Base-by-base conservation (phyloP, 30 jellyfish, hydroid and myxozoan species). In the Rhopilema esculentum region DNA sequence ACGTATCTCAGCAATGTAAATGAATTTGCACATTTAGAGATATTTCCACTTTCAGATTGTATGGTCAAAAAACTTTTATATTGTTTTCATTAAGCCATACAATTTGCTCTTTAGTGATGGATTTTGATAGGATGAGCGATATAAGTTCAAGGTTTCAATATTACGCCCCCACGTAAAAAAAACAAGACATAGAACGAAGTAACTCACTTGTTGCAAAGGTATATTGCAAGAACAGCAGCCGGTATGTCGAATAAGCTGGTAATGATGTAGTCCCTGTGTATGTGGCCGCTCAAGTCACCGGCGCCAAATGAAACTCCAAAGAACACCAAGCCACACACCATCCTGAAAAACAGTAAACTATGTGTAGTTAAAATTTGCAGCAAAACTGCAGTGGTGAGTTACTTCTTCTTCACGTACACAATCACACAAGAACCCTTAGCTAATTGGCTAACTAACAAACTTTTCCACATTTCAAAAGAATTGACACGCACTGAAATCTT, bases 251-350 rank as follows among this genome's bases (percentile, higher is more conserved):
- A 63, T 63, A 28, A 63, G 64, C 69, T 91, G 17, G 77, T 72
- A 16, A 79, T 25, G 32, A 88, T 82, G 16, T 78, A 78, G 72
- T 78, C 76, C 7, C 85, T 31, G 66, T 84, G 79, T 66, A 51
- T 69, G 4, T 31, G 30, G 48, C 96, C 96, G 20, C 96, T 91
- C 8, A 88, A 75, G 70, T 88, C 88, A 40, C 77, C 91, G 4
- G 96, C 96, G n/a, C 91, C 92, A 25, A 88, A 72, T 0, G 96
- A 30, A 8, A 88, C 33, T 12, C 96, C 96, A 68, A 66, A 88
- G 28, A 66, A 88, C 8, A 79, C 96, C 82, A 77, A 57, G 7
- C 78, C 88, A 49, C 69, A 57, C 9, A 79, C 96, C 49, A 79
- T 49, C 86, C 86, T 75, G 30, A 50, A 50, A 40, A 72, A 22